phyloP scores from a whole-genome alignment of 2,888 invertebrate genomes.

The Cephus pulcher region DNA sequence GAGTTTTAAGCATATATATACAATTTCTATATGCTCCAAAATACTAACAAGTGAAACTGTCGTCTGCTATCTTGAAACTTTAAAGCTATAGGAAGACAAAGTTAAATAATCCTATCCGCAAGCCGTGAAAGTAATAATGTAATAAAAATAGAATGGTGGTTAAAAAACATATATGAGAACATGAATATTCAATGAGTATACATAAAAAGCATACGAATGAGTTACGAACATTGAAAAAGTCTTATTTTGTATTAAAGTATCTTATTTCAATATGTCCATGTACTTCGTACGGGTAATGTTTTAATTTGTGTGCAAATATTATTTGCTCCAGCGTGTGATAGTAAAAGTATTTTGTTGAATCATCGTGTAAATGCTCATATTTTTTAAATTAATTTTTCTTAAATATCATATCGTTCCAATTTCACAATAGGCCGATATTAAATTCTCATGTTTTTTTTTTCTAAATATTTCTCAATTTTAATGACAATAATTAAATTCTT shows the following conservation, averaged over 20 bases:
- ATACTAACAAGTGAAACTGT: neutral
- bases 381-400: neutral
- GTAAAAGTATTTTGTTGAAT: neutral
- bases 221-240: constrained; percentile 33
- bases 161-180: neutral
- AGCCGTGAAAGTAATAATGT: neutral
- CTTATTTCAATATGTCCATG: constrained; percentile 34
- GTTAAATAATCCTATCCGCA: neutral
- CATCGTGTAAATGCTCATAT: neutral
- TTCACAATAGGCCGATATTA: neutral
- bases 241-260: constrained; percentile 26
- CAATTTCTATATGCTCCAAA: neutral
- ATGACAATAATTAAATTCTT: neutral
- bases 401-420: neutral
- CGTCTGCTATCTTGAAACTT: neutral
- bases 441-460: neutral
- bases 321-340: neutral
- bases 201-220: constrained; percentile 33
- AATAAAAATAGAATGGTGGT: neutral
- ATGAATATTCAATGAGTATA: neutral
- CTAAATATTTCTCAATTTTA: neutral
- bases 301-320: neutral
- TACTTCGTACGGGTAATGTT: constrained; percentile 7
- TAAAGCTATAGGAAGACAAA: neutral
- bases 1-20: neutral